Base-by-base conservation (phyloP, 2,113 vertebrate species). In the Willisornis vidua region DNA sequence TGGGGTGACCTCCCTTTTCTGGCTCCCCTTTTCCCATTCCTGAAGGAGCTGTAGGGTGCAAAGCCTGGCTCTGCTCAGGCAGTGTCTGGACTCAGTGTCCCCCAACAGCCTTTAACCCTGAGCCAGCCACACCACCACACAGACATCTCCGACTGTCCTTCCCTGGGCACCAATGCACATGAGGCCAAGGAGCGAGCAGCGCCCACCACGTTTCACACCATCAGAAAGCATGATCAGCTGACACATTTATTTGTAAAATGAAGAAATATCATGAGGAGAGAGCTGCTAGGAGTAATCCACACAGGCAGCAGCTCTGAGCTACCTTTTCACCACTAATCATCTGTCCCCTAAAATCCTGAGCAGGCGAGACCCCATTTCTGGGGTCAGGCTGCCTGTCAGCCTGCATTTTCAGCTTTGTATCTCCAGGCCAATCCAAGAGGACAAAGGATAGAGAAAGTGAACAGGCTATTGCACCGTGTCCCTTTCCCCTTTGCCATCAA, bases 91-190 rank as follows among this genome's bases (percentile, higher is more conserved):
- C 33, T 59, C 19, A 0, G 25, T 14, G 23, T 68, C 17, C 48
- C 49, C 29, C 83, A 52, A 35, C 35, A 85, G 54, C n/a, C 41
- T 41, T 24, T 52, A n/a, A 7, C 7, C 14, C 7, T 24, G 37
- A 39, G 19, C 14, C 55, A 81, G 48, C 45, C 14, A 26, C 2
- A 1, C 29, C 68, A 84, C 37, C 77, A 33, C 12, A 2, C 2
- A 3, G 26, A 4, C 10, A 1, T 6, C 45, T 67, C 45, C 0
- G 0, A 0, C 7, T 9, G 26, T 29, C 48, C 74, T 90, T 41
- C 29, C 78, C 78, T 6, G 4, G 14, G 57, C 71, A 37, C 63
- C 1, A 0, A 71, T 62, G 65, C 65, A 9, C 0, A 0, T 14
- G 13, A 19, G 4, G 52, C 55, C 35, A 19, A 29, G 61, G 65